These are phyloP conservation scores for Antennarius maculatus DNA, from an alignment of 2,797 vertebrate genomes.

Conservation along the genomic window DNA sequence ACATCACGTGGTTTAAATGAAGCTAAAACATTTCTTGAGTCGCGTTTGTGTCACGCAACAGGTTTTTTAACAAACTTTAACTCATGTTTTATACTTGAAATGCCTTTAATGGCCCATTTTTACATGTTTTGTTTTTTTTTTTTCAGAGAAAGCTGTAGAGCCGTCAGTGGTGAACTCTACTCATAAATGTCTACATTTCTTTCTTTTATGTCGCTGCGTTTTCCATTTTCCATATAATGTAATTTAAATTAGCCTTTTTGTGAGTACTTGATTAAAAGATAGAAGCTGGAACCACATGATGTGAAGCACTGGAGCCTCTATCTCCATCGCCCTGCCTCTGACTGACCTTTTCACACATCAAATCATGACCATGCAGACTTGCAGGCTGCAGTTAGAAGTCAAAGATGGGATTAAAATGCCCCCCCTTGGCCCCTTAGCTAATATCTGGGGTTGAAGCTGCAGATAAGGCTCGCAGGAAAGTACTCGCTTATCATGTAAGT, in stretches of 20 bases:
- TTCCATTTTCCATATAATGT: slow-evolving; percentile 2
- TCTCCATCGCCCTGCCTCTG: slow-evolving; percentile 26
- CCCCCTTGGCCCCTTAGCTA: slow-evolving; percentile 59
- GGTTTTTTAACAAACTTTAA: not conserved
- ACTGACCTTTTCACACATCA: slow-evolving; percentile 57
- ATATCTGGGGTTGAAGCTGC: slow-evolving; percentile 52
- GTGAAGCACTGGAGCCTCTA: slow-evolving; percentile 33
- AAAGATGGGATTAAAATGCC: slow-evolving; percentile 64
- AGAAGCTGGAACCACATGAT: slow-evolving; percentile 25
- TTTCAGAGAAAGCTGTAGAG: not conserved
- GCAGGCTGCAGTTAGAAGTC: slow-evolving; percentile 57
- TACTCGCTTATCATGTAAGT: slow-evolving; percentile 66
- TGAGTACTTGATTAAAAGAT: not conserved
- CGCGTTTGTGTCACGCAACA: slow-evolving; percentile 1
- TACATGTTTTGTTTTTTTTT: not conserved
- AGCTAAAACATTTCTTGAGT: not conserved
- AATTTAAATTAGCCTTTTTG: not conserved
- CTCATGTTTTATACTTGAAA: no score
- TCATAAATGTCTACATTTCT: slow-evolving; percentile 1
- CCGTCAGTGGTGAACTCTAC: not conserved
- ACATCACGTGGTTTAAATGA: slow-evolving; percentile 25
- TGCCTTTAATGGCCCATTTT: slow-evolving; percentile 1
- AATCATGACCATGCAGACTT: slow-evolving; percentile 37
- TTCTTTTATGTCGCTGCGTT: not conserved
- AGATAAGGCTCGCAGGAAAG: slow-evolving; percentile 51